phyloP scores from a whole-genome alignment of 37 sponge, comb jelly and placozoan genomes.

The Eunapius fragilis region DNA sequence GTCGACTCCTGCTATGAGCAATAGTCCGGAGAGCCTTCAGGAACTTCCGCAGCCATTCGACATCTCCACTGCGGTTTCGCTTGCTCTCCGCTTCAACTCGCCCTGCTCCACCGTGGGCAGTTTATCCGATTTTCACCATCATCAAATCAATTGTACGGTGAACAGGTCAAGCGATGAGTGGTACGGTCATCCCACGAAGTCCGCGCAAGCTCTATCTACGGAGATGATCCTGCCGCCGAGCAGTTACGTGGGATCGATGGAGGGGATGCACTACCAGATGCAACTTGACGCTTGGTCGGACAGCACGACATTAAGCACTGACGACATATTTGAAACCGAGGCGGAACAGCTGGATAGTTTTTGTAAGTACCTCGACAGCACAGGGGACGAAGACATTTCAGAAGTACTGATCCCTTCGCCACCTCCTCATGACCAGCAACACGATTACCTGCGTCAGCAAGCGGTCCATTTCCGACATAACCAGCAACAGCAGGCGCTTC shows the following conservation, averaged over 20 bases:
- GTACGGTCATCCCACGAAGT: neutral
- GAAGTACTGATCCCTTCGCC: neutral
- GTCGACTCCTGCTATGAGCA: constrained; percentile 26
- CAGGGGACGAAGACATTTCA: constrained; percentile 24
- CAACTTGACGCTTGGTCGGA: constrained; percentile 26
- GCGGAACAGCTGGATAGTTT: constrained; percentile 47
- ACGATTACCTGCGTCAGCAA: neutral
- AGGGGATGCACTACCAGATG: constrained; percentile 4
- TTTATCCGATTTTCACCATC: neutral
- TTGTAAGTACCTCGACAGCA: constrained; percentile 48
- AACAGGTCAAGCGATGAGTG: neutral
- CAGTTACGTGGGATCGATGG: neutral
- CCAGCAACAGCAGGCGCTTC: neutral
- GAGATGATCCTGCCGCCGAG: neutral
- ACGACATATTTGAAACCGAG: neutral
- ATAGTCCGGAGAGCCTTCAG: constrained; percentile 12
- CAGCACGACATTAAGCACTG: neutral
- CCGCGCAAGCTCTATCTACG: too few species aligned
- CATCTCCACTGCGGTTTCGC: constrained; percentile 49
- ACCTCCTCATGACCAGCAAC: neutral
- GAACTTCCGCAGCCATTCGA: constrained; percentile 51
- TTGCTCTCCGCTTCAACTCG: constrained; percentile 41
- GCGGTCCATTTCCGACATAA: neutral
- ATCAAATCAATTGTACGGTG: constrained; percentile 1
- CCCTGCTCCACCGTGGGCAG: neutral